These are phyloP conservation scores for Aleiodes sp. DNA, from an alignment of 1,140 invertebrate species.

Conservation along the genomic window DNA sequence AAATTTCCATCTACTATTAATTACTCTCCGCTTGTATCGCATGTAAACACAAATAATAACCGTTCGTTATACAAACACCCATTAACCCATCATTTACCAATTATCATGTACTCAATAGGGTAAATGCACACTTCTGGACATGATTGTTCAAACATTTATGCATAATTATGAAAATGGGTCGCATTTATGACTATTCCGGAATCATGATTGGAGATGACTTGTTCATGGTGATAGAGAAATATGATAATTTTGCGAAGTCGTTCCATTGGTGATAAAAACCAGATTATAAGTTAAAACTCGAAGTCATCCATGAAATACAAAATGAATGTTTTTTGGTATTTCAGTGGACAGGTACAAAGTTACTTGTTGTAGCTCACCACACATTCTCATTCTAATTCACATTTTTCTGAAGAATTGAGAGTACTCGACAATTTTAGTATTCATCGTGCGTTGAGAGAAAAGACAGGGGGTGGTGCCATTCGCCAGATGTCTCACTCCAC, in stretches of 20 bases:
- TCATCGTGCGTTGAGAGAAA: background rate
- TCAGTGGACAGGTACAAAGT: background rate
- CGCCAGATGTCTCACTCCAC: background rate
- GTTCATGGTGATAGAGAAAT: too few relatives aligned
- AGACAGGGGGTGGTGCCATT: background rate
- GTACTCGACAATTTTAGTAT: background rate
- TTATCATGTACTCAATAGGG: background rate
- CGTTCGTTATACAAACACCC: background rate
- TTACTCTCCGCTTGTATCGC: background rate
- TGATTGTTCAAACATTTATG: background rate
- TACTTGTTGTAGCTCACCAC: background rate
- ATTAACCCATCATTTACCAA: constrained; percentile 1
- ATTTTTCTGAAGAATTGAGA: background rate
- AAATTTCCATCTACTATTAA: background rate
- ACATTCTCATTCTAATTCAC: background rate
- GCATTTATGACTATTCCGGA: background rate
- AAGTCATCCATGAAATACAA: background rate
- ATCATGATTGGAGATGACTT: too few relatives aligned
- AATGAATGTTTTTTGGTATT: background rate
- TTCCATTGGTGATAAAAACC: too few relatives aligned
- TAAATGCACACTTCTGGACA: background rate
- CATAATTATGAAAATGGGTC: background rate
- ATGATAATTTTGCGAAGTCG: too few relatives aligned
- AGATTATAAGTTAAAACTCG: background rate
- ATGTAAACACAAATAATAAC: constrained; percentile 3